Percentiles rank a stretch among this genome's conserved stretches.
phyloP scores from a whole-genome alignment of 2,888 invertebrate genomes.

The Cyaniris semiargus region DNA sequence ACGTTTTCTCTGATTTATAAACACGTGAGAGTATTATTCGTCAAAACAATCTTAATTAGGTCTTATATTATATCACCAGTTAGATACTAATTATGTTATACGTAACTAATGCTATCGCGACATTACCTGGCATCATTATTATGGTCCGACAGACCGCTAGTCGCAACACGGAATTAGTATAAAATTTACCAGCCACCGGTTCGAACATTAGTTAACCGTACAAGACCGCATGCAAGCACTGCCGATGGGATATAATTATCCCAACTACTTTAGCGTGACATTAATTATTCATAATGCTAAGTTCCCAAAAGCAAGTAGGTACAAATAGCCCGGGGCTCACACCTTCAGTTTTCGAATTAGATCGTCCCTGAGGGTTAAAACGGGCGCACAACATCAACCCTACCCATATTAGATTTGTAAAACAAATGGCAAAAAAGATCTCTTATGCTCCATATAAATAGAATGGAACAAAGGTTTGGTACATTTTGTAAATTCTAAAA shows the following conservation, averaged over 20 bases:
- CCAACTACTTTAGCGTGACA: conserved; percentile 41
- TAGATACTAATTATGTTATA: not conserved
- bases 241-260: conserved; percentile 42
- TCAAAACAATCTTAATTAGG: not conserved
- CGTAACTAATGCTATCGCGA: not conserved
- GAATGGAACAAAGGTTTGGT: not conserved
- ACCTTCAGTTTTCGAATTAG: conserved; percentile 39
- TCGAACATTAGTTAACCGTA: conserved; percentile 27
- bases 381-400: conserved; percentile 32
- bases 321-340: conserved; percentile 47
- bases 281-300: conserved; percentile 53
- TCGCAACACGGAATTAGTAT: conserved; percentile 23
- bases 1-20: not conserved
- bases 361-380: conserved; percentile 39
- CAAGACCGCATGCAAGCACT: conserved; percentile 39
- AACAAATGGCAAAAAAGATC: conserved; percentile 25
- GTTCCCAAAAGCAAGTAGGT: conserved; percentile 49
- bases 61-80: not conserved
- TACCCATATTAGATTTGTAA: conserved; percentile 37
- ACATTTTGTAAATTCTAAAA: conserved; percentile 24
- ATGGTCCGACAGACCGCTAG: conserved; percentile 19
- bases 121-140: not conserved
- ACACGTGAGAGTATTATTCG: not conserved
- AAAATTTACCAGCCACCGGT: conserved; percentile 22
- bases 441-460: conserved; percentile 7